Evolutionary conservation across 2,113 vertebrate species (phyloP).

Genomic region (Serinus canaria): DNA sequence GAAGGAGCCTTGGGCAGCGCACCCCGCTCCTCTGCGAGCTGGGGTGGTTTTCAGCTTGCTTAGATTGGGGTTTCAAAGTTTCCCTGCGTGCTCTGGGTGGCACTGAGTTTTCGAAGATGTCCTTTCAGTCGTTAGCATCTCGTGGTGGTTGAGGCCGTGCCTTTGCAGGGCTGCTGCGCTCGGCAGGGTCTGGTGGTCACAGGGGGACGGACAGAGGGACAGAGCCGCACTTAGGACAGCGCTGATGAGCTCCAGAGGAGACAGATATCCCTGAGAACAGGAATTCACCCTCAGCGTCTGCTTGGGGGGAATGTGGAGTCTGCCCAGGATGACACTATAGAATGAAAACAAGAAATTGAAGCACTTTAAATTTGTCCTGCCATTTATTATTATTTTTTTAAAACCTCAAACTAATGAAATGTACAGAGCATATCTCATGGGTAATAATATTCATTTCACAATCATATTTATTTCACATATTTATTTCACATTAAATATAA

Average conservation of each 20-base stretch:
- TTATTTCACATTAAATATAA: neutral
- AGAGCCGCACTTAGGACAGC: neutral
- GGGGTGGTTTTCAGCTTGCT: accelerated
- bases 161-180: neutral
- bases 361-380: neutral
- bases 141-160: too few relatives aligned
- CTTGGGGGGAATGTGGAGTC: neutral
- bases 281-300: neutral
- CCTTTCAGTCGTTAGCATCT: accelerated
- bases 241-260: neutral
- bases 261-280: neutral
- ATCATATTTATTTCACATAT: neutral
- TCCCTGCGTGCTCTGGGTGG: neutral
- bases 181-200: neutral
- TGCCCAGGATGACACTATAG: neutral
- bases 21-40: neutral
- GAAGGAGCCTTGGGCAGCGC: neutral
- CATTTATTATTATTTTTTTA: neutral
- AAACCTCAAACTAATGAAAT: neutral
- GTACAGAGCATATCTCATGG: neutral
- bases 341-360: neutral
- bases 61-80: neutral
- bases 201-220: neutral
- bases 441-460: neutral
- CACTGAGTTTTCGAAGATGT: neutral